Evolutionary conservation across 37 sponge, comb jelly and placozoan species (phyloP), one percentile per base, ranked within the genome.

Genomic region (Ephydatia muelleri): DNA sequence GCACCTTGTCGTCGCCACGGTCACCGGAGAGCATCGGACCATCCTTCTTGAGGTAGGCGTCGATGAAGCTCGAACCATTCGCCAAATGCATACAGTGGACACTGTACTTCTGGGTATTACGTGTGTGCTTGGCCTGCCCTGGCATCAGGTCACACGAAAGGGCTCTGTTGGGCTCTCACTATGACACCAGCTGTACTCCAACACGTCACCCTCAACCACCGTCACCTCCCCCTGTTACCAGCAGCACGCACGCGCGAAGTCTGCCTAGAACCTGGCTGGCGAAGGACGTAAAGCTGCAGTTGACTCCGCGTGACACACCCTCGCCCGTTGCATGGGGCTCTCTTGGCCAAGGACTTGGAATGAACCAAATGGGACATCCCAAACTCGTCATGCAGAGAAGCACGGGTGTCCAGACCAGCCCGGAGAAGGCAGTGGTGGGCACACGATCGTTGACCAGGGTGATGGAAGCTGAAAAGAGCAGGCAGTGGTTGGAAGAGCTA

Each of bases 401-500:
- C 57, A 57, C 57, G 16, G 57, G 57, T 4, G 57, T 57, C 1
- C 57, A 57, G 19, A 57, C 57, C 57, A 57, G 57, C 57, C 57
- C 57, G 16, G 57, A 57, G 16, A 57, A 57, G 57, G 57, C 19
- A 1, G n/a, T n/a, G n/a, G 19, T 11, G 14, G 57, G 16, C 57
- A 57, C 12, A 57, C 6, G 14, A 1, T 21, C 57, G 0, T 19
- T 4, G 57, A 57, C 57, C 6, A 57, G 57, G 57, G 57, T 57
- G 57, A 57, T 57, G 57, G 79, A 49, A 27, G 79, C 64, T 14
- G 31, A 23, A 33, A 13, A 26, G 31, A 31, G 30, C 49, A 73
- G 47, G 47, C 14, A 73, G 65, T 72, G 83, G 83, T 19, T 83
- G 83, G 74, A 83, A 5, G 48, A 40, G 5, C 65, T 83, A 26